A percentile compares a stretch with the other conserved stretches of the same genome.
Conservation (phyloP, 2,888 invertebrate genomes). For the Cabera pusaria region DNA sequence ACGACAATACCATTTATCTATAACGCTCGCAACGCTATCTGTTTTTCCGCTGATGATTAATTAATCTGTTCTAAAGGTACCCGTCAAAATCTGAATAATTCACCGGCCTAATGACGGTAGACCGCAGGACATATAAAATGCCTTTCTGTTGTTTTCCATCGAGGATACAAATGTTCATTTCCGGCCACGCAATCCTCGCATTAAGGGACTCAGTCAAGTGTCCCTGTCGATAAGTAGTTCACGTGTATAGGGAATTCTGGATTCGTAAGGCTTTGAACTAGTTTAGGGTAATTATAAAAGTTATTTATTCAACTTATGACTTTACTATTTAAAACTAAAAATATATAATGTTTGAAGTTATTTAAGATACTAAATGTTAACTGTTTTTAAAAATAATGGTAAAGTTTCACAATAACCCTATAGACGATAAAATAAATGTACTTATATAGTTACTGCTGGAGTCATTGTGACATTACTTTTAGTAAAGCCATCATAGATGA, state of each 20-base stretch:
- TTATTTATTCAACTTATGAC: too few species aligned
- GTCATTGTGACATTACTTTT: too few species aligned
- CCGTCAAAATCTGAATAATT: conserved; percentile 59
- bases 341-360: too few species aligned
- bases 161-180: conserved; percentile 76
- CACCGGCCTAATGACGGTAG: conserved; percentile 60
- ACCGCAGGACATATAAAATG: conserved; percentile 62
- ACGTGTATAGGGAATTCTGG: conserved; percentile 11
- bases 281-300: too few species aligned
- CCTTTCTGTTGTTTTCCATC: conserved; percentile 60
- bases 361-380: too few species aligned
- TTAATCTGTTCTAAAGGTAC: conserved; percentile 48
- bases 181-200: conserved; percentile 75
- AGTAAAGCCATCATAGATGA: too few species aligned
- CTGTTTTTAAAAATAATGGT: too few species aligned
- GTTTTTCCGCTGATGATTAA: conserved; percentile 32
- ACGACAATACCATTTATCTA: conserved; percentile 10
- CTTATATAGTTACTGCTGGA: too few species aligned
- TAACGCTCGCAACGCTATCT: conserved; percentile 6
- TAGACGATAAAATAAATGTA: too few species aligned
- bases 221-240: conserved; percentile 46
- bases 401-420: too few species aligned
- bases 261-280: too few species aligned
- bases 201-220: conserved; percentile 72
- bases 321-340: too few species aligned